These are phyloP conservation scores for Neoascia interrupta DNA, from an alignment of 2,888 invertebrate genomes.

Conservation along the genomic window DNA sequence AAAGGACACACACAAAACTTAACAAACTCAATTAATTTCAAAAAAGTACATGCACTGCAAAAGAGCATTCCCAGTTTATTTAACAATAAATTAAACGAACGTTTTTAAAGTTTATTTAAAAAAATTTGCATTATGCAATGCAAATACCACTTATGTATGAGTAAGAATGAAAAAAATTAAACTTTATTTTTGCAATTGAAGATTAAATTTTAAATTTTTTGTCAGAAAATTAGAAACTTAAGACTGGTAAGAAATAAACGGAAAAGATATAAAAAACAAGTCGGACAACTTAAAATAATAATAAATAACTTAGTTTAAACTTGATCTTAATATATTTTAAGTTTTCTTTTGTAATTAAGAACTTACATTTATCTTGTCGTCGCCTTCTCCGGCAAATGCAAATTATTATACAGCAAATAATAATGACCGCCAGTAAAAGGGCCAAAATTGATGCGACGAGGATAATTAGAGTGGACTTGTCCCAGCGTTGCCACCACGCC, in stretches of 20 bases:
- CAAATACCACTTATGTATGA: constrained; percentile 43
- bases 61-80: constrained; percentile 34
- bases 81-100: constrained; percentile 29
- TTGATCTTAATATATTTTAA: not conserved
- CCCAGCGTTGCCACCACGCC: constrained; percentile 89
- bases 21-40: constrained; percentile 11
- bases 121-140: constrained; percentile 38
- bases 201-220: constrained; percentile 37
- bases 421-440: constrained; percentile 86
- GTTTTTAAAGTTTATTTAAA: constrained; percentile 21
- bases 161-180: constrained; percentile 1
- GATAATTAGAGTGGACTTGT: constrained; percentile 89
- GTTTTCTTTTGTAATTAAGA: not conserved
- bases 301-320: constrained; percentile 5
- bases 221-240: no score
- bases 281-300: constrained; percentile 41
- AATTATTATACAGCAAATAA: constrained; percentile 91
- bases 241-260: constrained; percentile 21
- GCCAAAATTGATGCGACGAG: constrained; percentile 86
- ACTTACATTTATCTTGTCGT: constrained; percentile 82
- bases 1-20: constrained; percentile 32
- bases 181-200: constrained; percentile 47
- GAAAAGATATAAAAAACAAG: constrained; percentile 27
- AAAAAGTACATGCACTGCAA: constrained; percentile 54
- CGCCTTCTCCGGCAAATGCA: constrained; percentile 90